Conservation (phyloP, 2,113 vertebrate genomes). For the Datnioides undecimradiatus region DNA sequence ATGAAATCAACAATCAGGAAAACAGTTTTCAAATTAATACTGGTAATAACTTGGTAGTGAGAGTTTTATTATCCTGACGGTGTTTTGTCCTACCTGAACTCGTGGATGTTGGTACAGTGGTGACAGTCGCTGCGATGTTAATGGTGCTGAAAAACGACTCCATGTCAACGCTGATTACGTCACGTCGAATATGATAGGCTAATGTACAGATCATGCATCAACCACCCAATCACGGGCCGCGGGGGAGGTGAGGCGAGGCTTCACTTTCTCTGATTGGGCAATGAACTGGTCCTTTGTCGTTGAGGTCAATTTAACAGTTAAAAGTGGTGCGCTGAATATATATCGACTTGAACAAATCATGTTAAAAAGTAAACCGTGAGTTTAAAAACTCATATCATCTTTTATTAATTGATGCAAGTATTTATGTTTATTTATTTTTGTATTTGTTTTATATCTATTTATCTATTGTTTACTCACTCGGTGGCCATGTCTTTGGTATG, state of each 20-base stretch:
- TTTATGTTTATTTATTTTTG: constrained; percentile 85
- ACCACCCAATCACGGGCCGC: constrained; percentile 48
- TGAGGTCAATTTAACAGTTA: constrained; percentile 72
- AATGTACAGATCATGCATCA: constrained; percentile 66
- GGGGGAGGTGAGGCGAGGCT: constrained; percentile 47
- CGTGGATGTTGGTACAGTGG: constrained; percentile 48
- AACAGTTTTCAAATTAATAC: neutral
- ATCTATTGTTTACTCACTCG: constrained; percentile 82
- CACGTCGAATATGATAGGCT: constrained; percentile 60
- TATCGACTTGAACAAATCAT: constrained; percentile 75
- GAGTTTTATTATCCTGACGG: constrained; percentile 11
- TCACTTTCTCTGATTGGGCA: constrained; percentile 43
- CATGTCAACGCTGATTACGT: constrained; percentile 46
- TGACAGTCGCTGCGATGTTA: constrained; percentile 50
- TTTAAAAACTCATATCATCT: constrained; percentile 77
- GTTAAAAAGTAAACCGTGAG: constrained; percentile 71
- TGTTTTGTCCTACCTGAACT: constrained; percentile 49
- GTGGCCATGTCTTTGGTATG: constrained; percentile 86
- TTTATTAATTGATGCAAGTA: constrained; percentile 79
- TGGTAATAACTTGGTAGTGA: constrained; percentile 5
- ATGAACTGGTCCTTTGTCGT: constrained; percentile 61
- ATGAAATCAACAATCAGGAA: constrained; percentile 2
- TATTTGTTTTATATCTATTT: constrained; percentile 85
- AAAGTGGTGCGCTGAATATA: constrained; percentile 74
- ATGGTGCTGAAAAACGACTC: constrained; percentile 74